phyloP scores from a whole-genome alignment of 2,888 invertebrate species.

The Tribolium freemani region DNA sequence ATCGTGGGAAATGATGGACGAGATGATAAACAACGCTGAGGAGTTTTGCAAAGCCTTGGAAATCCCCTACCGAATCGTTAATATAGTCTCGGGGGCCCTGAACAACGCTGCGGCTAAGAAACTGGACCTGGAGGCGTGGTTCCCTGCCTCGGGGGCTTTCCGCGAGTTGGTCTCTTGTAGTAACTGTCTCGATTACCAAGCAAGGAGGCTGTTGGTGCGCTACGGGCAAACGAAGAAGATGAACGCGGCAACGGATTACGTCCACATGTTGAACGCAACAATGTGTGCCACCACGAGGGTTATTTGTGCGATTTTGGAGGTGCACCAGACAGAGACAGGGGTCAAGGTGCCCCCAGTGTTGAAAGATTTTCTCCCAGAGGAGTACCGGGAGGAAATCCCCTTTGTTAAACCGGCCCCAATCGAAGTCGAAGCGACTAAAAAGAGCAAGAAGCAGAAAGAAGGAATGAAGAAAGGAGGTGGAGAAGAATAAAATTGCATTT shows the following conservation, averaged over 20 bases:
- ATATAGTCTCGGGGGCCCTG: slow-evolving; percentile 98
- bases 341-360: slow-evolving; percentile 84
- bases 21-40: slow-evolving; percentile 97
- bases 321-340: slow-evolving; percentile 94
- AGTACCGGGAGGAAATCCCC: slow-evolving; percentile 87
- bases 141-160: slow-evolving; percentile 95
- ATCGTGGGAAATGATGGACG: slow-evolving; percentile 99
- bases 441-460: slow-evolving; percentile 76
- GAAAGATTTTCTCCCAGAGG: slow-evolving; percentile 81
- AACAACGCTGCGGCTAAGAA: slow-evolving; percentile 99
- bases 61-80: slow-evolving; percentile 95
- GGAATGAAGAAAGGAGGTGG: slow-evolving; percentile 52
- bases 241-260: slow-evolving; percentile 92
- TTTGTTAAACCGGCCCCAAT: slow-evolving; percentile 97
- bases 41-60: slow-evolving; percentile 89
- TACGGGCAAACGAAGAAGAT: slow-evolving; percentile 98
- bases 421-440: slow-evolving; percentile 82
- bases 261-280: slow-evolving; percentile 98
- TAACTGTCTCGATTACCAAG: slow-evolving; percentile 98
- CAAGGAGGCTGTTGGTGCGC: slow-evolving; percentile 84
- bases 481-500: slow-evolving; percentile 50
- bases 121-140: slow-evolving; percentile 98
- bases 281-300: slow-evolving; percentile 99
- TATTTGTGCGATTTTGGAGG: slow-evolving; percentile 90
- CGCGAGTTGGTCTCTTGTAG: slow-evolving; percentile 99